A percentile compares a stretch with the other conserved stretches of the same genome.
Evolutionary conservation across 2,888 invertebrate species (phyloP).

Genomic region (Hedya salicella): DNA sequence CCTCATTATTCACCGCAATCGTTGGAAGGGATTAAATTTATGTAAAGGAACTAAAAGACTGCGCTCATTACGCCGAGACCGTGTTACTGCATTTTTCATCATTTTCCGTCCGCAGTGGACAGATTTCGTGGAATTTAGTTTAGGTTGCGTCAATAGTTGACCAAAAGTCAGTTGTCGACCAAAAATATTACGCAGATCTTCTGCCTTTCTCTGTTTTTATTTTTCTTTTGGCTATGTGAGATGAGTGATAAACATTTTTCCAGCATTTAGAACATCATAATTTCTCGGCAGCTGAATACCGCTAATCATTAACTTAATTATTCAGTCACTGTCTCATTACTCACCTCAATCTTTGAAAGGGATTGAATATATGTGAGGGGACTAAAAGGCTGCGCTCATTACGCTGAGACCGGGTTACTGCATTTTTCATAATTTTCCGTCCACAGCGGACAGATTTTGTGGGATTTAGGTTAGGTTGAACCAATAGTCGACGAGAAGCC

Average conservation of each 20-base stretch:
- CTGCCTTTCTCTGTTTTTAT: no score
- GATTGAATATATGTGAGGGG: constrained; percentile 20
- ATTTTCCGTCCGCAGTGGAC: constrained; percentile 35
- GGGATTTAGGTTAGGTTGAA: no score
- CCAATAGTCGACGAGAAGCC: no score
- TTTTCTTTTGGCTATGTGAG: no score
- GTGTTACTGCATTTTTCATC: constrained; percentile 44
- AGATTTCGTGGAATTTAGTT: no score
- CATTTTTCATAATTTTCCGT: constrained; percentile 45
- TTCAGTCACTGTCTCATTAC: not conserved
- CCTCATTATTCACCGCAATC: constrained; percentile 6
- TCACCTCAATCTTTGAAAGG: constrained; percentile 15
- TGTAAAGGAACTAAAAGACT: constrained; percentile 19
- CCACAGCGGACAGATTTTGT: constrained; percentile 12
- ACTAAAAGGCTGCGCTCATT: constrained; percentile 33
- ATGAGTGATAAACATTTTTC: no score
- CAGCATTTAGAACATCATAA: no score
- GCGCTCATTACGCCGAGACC: constrained; percentile 34
- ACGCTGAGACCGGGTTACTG: constrained; percentile 31
- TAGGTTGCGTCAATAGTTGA: no score
- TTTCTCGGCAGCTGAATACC: no score
- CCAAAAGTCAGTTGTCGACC: no score
- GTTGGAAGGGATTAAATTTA: constrained; percentile 27
- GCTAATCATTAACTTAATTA: no score
- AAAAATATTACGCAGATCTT: no score